phyloP scores from a whole-genome alignment of 2,797 vertebrate species.

The Cynopterus sphinx region DNA sequence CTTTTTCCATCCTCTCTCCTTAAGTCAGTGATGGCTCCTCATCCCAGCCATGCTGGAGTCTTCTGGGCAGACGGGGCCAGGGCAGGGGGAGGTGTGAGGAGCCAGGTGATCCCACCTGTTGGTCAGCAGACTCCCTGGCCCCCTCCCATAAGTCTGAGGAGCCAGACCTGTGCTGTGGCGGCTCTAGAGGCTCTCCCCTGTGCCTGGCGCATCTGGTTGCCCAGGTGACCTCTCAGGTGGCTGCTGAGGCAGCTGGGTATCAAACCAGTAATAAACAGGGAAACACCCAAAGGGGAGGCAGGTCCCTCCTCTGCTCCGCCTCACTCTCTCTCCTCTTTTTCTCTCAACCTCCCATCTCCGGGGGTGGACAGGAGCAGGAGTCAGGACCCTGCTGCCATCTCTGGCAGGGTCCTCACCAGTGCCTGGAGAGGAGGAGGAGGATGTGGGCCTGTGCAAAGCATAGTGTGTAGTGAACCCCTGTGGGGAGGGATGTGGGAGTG shows the following conservation, averaged over 20 bases:
- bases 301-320: constrained; percentile 45
- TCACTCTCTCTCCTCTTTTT: neutral
- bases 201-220: constrained; percentile 83
- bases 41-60: neutral
- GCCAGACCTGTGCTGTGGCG: neutral
- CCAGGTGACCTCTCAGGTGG: constrained; percentile 86
- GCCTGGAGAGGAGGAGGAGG: neutral
- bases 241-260: constrained; percentile 79
- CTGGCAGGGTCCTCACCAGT: neutral
- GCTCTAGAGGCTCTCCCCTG: neutral
- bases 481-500: neutral
- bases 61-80: neutral
- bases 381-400: neutral
- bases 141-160: neutral
- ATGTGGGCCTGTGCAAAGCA: constrained; percentile 37
- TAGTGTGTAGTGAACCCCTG: neutral
- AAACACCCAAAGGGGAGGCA: constrained; percentile 69
- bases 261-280: constrained; percentile 75
- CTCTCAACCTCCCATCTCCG: neutral
- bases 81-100: neutral
- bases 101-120: neutral
- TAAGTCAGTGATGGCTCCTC: neutral
- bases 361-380: neutral
- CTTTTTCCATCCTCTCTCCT: neutral
- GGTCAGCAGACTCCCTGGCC: neutral